Evolutionary conservation across 2,888 invertebrate species (phyloP), one percentile per base, ranked within the genome.

Genomic region (Hemistola chrysoprasaria): DNA sequence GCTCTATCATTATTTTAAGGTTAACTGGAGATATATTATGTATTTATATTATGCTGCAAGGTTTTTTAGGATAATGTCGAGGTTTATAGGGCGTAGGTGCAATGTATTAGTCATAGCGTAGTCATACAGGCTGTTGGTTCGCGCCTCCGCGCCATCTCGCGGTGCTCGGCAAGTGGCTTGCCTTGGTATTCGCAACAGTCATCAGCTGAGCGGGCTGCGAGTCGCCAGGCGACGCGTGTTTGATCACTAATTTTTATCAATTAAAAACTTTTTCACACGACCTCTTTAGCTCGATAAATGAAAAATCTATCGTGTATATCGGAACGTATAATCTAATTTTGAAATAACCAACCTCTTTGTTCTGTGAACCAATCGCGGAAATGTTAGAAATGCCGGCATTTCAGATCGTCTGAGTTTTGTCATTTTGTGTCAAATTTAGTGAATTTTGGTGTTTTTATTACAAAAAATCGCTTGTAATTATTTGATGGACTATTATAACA

Each of bases 161-260:
- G 72, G 64, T 57, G 56, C 64, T 56, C 66, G 62, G 59, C 65
- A 47, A 54, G 44, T 51, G 43, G 50, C 55, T 57, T 3, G 16
- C 3, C 16, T 16, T 16, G 62, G 65, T 59, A 65, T 39, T 29
- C 10, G 10, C 36, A 29, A 66, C 73, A 71, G 70, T 69, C 36
- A 29, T 65, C 73, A 71, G 70, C 69, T 64, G 71, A 71, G 22
- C 32, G 25, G 32, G 38, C 16, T 16, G 16, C 32, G 36, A 51
- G 78, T 80, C 74, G 78, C 83, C 60, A 69, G 65, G 81, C 78
- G 78, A 84, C 82, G 16, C 67, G 65, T 69, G 85, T 83, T 85
- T 77, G 68, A 79, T 87, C 86, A 71, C 48, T 37, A 38, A 40
- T 47, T 47, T 51, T 26, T 42, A 16, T 16, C 16, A 16, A 16